phyloP scores from a whole-genome alignment of 2,888 invertebrate genomes.

The Caenorhabditis sp. region DNA sequence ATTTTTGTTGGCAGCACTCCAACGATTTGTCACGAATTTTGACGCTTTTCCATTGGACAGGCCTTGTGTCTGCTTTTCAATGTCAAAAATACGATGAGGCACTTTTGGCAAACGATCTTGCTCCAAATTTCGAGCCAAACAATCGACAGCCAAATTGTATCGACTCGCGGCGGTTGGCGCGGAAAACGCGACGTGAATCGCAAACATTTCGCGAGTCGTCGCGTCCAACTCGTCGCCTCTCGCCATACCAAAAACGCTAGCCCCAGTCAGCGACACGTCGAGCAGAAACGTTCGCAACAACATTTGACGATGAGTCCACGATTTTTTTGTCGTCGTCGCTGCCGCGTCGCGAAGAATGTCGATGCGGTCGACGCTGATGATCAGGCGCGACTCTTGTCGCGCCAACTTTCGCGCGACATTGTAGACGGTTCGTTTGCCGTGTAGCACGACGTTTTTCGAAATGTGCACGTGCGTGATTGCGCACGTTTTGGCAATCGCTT shows the following conservation, averaged over 20 bases:
- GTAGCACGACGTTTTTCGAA: constrained; percentile 29
- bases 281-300: constrained; percentile 24
- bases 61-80: constrained; percentile 32
- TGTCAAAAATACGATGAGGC: constrained; percentile 24
- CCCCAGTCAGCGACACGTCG: constrained; percentile 15
- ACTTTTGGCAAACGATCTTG: constrained; percentile 35
- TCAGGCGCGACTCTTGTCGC: constrained; percentile 13
- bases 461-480: constrained; percentile 39
- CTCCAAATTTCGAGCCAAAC: constrained; percentile 27
- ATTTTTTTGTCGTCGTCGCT: constrained; percentile 16
- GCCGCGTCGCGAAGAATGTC: constrained; percentile 29
- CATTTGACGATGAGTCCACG: constrained; percentile 10
- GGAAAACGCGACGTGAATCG: constrained; percentile 12
- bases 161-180: constrained; percentile 8
- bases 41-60: constrained; percentile 18
- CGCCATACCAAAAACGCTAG: constrained; percentile 27
- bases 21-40: constrained; percentile 42
- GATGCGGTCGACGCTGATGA: constrained; percentile 32
- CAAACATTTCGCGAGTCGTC: constrained; percentile 17
- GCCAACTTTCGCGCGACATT: constrained; percentile 27
- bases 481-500: constrained; percentile 38
- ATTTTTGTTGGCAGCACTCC: constrained; percentile 40
- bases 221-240: constrained; percentile 17
- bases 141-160: constrained; percentile 29
- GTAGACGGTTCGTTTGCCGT: constrained; percentile 25